Evolutionary conservation across 2,888 invertebrate genomes (phyloP).

Genomic region (Coronaproctus castanopsis): DNA sequence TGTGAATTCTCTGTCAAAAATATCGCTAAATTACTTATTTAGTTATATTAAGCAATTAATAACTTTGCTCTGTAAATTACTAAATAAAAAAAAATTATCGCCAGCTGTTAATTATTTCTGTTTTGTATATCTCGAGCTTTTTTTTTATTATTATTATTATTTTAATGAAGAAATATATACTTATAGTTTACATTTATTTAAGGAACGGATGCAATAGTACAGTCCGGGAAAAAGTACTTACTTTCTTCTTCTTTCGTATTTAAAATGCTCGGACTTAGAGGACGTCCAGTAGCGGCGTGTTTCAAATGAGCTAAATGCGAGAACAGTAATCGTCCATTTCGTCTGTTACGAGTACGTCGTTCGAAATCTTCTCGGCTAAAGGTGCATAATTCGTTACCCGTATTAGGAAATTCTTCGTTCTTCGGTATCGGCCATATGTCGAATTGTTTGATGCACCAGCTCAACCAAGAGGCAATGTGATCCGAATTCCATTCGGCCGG

Average conservation of each 20-base stretch:
- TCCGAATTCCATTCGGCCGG: slow-evolving; percentile 39
- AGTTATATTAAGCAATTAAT: too few species aligned
- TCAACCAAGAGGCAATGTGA: slow-evolving; percentile 39
- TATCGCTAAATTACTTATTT: too few species aligned
- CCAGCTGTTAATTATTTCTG: too few species aligned
- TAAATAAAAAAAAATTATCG: too few species aligned
- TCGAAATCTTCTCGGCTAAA: slow-evolving; percentile 42
- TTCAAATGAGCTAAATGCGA: slow-evolving; percentile 39
- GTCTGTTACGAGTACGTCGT: slow-evolving; percentile 30
- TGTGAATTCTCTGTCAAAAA: too few species aligned
- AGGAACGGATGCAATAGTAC: too few species aligned
- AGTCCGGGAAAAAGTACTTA: too few species aligned
- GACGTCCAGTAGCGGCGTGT: slow-evolving; percentile 37
- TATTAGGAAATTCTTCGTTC: slow-evolving; percentile 32
- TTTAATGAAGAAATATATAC: too few species aligned
- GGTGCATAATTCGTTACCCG: slow-evolving; percentile 35
- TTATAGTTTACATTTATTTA: too few species aligned
- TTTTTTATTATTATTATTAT: too few species aligned
- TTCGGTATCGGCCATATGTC: slow-evolving; percentile 34
- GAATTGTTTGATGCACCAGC: slow-evolving; percentile 39
- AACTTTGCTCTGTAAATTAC: too few species aligned
- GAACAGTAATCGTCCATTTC: slow-evolving; percentile 35
- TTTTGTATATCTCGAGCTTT: too few species aligned
- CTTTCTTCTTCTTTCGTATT: slow-evolving; percentile 13
- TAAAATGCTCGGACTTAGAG: slow-evolving; percentile 30